Base-by-base conservation (phyloP, 2,797 vertebrate species). In the Oreortyx pictus region DNA sequence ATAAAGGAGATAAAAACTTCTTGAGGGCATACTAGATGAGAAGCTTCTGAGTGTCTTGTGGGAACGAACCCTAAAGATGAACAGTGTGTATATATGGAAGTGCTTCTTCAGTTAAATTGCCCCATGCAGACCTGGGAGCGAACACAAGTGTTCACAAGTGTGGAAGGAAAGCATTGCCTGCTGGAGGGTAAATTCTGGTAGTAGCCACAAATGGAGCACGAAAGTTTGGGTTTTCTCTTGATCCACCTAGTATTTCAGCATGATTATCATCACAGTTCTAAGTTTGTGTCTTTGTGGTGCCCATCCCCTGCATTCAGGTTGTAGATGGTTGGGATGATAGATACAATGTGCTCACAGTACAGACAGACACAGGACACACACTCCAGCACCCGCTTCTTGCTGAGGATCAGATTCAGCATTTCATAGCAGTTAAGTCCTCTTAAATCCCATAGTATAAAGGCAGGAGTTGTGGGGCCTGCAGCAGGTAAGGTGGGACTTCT, bases 121-220 rank as follows among this genome's bases (percentile, higher is more conserved):
- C 46, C 16, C 1, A 0, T 52, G 50, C 17, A 67, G 47, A 13
- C 12, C 18, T 22, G 4, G 0, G 7, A 4, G 2, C 19, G 49
- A 23, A 7, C 23, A 25, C 5, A 67, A 49, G 31, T 16, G 37
- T 46, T 43, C 31, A 50, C 54, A 62, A 47, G 19, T n/a, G 2
- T 19, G 44, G 73, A 50, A 62, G 11, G 13, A n/a, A 4, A 71
- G 67, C 20, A 23, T 23, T 41, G 41, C 71, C 71, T 31, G 25
- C 61, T 74, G 41, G 1, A 49, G 33, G 39, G 29, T 14, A 33
- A 54, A 31, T 54, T 59, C 74, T 37, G 15, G 16, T 17, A 37
- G 23, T 17, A 33, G 8, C 11, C 37, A 33, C 33, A 73, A 59
- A 64, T 33, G 9, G 11, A 14, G 31, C 16, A 3, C 20, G 23